These are phyloP conservation scores for Nemurella pictetii DNA, from an alignment of 2,888 invertebrate genomes.

Conservation along the genomic window DNA sequence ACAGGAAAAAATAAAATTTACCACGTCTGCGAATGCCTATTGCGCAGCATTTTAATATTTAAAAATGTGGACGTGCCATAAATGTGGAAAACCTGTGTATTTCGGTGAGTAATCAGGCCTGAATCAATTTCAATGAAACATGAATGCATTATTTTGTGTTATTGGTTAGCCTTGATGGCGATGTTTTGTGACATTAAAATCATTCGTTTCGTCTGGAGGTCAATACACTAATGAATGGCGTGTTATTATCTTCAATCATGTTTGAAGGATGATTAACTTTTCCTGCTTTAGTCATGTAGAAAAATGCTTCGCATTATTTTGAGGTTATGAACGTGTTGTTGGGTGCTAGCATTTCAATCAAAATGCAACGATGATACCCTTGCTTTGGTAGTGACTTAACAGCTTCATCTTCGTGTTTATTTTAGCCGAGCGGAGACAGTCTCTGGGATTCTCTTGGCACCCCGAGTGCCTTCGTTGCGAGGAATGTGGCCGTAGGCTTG, in stretches of 20 bases:
- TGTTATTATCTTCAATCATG: background rate
- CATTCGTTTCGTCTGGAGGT: slow-evolving; percentile 36
- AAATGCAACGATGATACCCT: background rate
- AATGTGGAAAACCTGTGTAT: slow-evolving; percentile 79
- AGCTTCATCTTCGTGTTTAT: slow-evolving; percentile 37
- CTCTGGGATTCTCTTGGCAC: slow-evolving; percentile 86
- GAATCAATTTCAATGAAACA: background rate
- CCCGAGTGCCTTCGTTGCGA: slow-evolving; percentile 81
- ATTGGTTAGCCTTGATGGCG: slow-evolving; percentile 27
- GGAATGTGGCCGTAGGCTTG: slow-evolving; percentile 78
- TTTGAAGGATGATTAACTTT: background rate
- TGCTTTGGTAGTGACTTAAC: background rate
- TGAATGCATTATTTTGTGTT: background rate
- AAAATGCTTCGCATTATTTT: background rate
- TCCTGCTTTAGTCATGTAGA: background rate
- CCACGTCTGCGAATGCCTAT: background rate
- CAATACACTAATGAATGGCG: slow-evolving; percentile 41
- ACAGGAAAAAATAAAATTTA: background rate
- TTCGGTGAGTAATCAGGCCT: slow-evolving; percentile 61
- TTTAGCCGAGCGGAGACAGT: slow-evolving; percentile 81
- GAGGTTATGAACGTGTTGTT: background rate
- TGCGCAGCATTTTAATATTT: background rate
- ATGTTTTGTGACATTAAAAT: slow-evolving; percentile 29
- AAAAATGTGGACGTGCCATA: slow-evolving; percentile 79
- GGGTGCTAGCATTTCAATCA: too few relatives aligned